Percentiles rank a stretch among this genome's conserved stretches.
Evolutionary conservation across 2,797 vertebrate species (phyloP).

Genomic region (Odontamblyopus rebecca): DNA sequence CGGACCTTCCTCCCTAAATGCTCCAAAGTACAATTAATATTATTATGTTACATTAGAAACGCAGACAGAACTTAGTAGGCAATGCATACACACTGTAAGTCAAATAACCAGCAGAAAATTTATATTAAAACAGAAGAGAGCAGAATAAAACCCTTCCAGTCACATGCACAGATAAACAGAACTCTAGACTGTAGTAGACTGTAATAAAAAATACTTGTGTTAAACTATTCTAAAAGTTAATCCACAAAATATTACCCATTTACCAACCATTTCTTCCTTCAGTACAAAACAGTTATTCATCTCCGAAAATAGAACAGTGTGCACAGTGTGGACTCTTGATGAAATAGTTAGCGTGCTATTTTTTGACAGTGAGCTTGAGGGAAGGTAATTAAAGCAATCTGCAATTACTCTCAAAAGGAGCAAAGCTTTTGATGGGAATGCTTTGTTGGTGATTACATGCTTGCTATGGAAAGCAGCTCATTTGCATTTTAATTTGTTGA

Average conservation of each 20-base stretch:
- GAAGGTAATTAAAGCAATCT: slow-evolving; percentile 53
- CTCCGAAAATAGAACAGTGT: slow-evolving; percentile 9
- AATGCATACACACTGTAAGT: no score
- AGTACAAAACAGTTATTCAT: neutral
- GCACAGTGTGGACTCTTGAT: slow-evolving; percentile 26
- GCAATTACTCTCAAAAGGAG: slow-evolving; percentile 34
- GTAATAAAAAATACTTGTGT: no score
- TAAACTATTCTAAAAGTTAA: neutral
- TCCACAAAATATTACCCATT: neutral
- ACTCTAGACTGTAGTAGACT: no score
- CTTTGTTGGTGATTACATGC: slow-evolving; percentile 48
- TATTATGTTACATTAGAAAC: no score
- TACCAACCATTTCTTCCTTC: neutral
- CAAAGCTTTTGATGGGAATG: slow-evolving; percentile 51
- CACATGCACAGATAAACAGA: no score
- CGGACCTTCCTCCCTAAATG: no score
- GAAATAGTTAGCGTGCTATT: slow-evolving; percentile 24
- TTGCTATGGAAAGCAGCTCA: slow-evolving; percentile 37
- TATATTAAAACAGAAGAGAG: no score
- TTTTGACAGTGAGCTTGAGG: slow-evolving; percentile 33
- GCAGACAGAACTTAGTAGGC: no score
- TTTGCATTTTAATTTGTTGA: slow-evolving; percentile 52
- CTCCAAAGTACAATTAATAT: no score
- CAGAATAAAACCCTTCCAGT: no score
- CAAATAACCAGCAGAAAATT: no score